These are phyloP conservation scores for Sciurus carolinensis DNA, from an alignment of 2,797 vertebrate genomes.

Conservation along the genomic window DNA sequence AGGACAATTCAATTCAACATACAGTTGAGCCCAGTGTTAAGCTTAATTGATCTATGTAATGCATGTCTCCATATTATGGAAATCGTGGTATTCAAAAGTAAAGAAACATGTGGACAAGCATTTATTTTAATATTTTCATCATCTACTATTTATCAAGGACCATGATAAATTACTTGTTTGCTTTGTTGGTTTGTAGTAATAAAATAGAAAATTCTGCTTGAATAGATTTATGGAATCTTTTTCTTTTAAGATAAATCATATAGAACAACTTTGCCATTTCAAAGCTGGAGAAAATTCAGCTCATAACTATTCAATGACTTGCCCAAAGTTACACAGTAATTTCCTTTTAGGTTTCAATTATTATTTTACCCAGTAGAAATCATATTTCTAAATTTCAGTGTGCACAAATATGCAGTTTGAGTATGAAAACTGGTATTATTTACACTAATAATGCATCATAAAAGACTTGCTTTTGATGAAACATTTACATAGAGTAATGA, in stretches of 20 bases:
- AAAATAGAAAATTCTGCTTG: conserved; percentile 3
- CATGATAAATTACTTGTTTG: conserved; percentile 3
- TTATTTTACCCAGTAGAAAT: not conserved
- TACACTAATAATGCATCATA: not conserved
- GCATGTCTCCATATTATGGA: not conserved
- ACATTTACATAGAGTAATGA: not conserved
- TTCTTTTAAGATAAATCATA: not conserved
- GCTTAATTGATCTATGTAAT: not conserved
- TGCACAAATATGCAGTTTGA: not conserved
- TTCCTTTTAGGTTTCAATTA: not conserved
- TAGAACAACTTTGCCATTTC: not conserved
- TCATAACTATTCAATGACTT: not conserved
- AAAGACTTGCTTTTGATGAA: not conserved
- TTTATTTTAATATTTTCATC: conserved; percentile 1
- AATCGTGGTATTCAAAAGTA: not conserved
- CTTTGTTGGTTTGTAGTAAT: not conserved
- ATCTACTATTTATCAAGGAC: conserved; percentile 18
- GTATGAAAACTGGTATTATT: not conserved
- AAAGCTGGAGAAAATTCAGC: not conserved
- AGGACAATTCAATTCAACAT: not conserved
- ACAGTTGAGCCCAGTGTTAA: not conserved
- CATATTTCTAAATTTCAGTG: not conserved
- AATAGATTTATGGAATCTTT: not conserved
- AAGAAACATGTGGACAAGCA: not conserved
- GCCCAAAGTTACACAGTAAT: not conserved